Conservation (phyloP, 2,888 invertebrate species). For the Acleris cristana region DNA sequence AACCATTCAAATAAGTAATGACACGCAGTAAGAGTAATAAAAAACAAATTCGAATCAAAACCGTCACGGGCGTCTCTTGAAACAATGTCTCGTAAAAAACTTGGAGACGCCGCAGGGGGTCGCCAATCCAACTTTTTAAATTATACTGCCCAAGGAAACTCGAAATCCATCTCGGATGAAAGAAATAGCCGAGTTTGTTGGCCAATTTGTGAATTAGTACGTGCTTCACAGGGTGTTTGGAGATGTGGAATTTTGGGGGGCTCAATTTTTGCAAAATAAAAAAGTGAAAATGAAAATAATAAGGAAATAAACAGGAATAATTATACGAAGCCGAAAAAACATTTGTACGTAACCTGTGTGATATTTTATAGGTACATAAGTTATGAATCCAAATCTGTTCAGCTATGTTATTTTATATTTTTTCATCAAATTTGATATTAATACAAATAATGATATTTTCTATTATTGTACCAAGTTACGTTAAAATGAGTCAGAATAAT, state of each 20-base stretch:
- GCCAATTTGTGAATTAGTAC: conserved; percentile 43
- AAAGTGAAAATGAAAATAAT: background rate
- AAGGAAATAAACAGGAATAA: too few relatives aligned
- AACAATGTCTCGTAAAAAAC: conserved; percentile 52
- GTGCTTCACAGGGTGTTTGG: background rate
- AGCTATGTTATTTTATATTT: too few relatives aligned
- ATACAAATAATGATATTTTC: too few relatives aligned
- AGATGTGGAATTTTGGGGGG: too few relatives aligned
- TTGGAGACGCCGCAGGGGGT: conserved; percentile 54
- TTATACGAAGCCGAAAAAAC: too few relatives aligned
- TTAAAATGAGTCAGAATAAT: too few relatives aligned
- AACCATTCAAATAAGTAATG: background rate
- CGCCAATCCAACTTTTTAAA: conserved; percentile 79
- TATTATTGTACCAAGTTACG: too few relatives aligned
- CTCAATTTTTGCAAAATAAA: background rate
- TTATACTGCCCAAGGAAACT: conserved; percentile 68
- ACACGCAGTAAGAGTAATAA: background rate
- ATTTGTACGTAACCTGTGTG: too few relatives aligned
- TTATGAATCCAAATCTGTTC: too few relatives aligned
- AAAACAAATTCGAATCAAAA: conserved; percentile 19
- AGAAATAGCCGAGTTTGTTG: conserved; percentile 43
- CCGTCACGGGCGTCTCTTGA: conserved; percentile 45
- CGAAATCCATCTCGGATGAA: conserved; percentile 52
- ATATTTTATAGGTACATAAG: too few relatives aligned
- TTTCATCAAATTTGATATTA: too few relatives aligned